Percentiles rank a stretch among this genome's conserved stretches.
Conservation (phyloP, 2,113 vertebrate genomes). For the Bungarus multicinctus region DNA sequence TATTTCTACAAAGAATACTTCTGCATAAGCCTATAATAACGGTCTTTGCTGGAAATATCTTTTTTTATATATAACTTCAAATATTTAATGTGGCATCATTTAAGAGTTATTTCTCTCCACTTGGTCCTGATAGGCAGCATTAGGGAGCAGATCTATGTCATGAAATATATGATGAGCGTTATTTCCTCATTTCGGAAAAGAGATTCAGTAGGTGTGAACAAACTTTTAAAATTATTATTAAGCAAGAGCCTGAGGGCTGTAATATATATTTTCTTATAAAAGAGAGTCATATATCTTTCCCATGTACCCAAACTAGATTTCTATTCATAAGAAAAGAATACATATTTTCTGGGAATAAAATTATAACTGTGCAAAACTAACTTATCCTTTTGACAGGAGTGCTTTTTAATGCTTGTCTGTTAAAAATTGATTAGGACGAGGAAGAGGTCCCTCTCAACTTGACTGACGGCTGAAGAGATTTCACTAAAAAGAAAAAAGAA, state of each 20-base stretch:
- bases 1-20: slow-evolving; percentile 18
- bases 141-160: not conserved
- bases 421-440: not conserved
- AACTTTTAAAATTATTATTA: slow-evolving; percentile 16
- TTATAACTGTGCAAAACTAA: not conserved
- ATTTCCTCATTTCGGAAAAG: slow-evolving; percentile 7
- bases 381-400: not conserved
- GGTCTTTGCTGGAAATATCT: not conserved
- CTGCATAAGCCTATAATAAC: slow-evolving; percentile 21
- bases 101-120: slow-evolving; percentile 25
- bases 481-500: not conserved
- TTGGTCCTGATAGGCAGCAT: not conserved
- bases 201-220: not conserved
- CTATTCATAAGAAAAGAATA: not conserved
- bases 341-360: not conserved
- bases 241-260: slow-evolving; percentile 12
- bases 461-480: not conserved
- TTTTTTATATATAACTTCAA: not conserved
- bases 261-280: slow-evolving; percentile 17
- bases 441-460: not conserved
- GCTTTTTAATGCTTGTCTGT: not conserved
- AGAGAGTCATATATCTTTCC: slow-evolving; percentile 7
- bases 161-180: not conserved
- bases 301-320: slow-evolving; percentile 8
- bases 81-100: slow-evolving; percentile 23